A percentile compares a stretch with the other conserved stretches of the same genome.
These are phyloP conservation scores for Brachylomia viminalis DNA, from an alignment of 2,888 invertebrate species.

Conservation along the genomic window DNA sequence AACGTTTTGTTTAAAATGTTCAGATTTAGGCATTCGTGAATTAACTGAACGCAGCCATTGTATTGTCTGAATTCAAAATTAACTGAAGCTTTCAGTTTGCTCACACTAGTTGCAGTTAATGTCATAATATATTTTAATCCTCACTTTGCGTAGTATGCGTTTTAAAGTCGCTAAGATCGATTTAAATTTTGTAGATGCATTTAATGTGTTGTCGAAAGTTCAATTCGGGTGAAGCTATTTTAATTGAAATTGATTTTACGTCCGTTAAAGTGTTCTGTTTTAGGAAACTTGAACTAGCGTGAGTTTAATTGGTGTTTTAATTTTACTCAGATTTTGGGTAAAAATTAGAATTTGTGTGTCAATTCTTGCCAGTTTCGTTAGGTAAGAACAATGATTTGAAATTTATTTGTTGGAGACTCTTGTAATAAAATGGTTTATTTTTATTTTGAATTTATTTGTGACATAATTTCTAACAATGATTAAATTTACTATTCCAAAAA, in stretches of 20 bases:
- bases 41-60: constrained; percentile 50
- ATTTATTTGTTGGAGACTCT: too few species aligned
- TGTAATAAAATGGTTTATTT: too few species aligned
- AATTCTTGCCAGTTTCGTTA: not conserved
- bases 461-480: too few species aligned
- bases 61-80: constrained; percentile 41
- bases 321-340: constrained; percentile 18
- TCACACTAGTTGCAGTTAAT: constrained; percentile 51
- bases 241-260: constrained; percentile 66
- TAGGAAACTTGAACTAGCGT: constrained; percentile 36
- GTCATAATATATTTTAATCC: constrained; percentile 55
- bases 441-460: too few species aligned
- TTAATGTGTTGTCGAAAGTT: constrained; percentile 45
- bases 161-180: constrained; percentile 37
- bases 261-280: constrained; percentile 47
- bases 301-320: constrained; percentile 32
- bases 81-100: constrained; percentile 53
- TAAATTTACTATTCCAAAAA: not conserved
- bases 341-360: not conserved
- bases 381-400: too few species aligned
- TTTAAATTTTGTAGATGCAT: constrained; percentile 49
- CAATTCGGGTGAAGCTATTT: constrained; percentile 59
- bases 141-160: constrained; percentile 45
- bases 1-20: constrained; percentile 37
- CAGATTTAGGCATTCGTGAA: constrained; percentile 49